Evolutionary conservation across 2,113 vertebrate species (phyloP).

Genomic region (Rhea pennata): DNA sequence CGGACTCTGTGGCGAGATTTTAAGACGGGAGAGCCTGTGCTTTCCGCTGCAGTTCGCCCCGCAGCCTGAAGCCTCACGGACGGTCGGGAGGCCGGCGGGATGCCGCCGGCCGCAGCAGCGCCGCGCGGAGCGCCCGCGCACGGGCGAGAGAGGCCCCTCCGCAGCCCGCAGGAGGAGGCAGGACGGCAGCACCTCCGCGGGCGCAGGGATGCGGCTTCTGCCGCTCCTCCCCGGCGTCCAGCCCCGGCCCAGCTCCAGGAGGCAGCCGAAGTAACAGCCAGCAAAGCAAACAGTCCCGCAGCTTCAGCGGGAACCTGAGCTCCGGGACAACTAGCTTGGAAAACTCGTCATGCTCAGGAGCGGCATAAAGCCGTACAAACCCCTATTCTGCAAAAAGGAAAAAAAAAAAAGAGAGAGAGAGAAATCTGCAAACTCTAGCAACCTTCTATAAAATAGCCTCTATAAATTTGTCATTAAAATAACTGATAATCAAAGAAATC

Average conservation of each 20-base stretch:
- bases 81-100: accelerated
- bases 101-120: background rate
- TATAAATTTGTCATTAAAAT: background rate
- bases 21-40: accelerated
- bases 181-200: background rate
- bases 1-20: background rate
- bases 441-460: background rate
- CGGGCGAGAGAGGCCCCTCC: background rate
- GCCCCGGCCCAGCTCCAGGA: background rate
- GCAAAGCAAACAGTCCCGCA: background rate
- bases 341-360: background rate
- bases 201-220: background rate
- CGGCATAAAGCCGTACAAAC: background rate
- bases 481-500: background rate
- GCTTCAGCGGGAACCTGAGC: background rate
- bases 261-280: background rate
- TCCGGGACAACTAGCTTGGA: background rate
- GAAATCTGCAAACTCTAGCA: background rate
- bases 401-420: background rate
- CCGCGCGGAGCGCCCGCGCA: background rate
- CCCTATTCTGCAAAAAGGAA: background rate
- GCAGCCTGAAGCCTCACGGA: background rate
- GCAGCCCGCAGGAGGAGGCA: background rate
- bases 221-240: background rate
- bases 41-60: background rate